A percentile compares a stretch with the other conserved stretches of the same genome.
Evolutionary conservation across 2,888 invertebrate species (phyloP).

Genomic region (Carcina quercana): DNA sequence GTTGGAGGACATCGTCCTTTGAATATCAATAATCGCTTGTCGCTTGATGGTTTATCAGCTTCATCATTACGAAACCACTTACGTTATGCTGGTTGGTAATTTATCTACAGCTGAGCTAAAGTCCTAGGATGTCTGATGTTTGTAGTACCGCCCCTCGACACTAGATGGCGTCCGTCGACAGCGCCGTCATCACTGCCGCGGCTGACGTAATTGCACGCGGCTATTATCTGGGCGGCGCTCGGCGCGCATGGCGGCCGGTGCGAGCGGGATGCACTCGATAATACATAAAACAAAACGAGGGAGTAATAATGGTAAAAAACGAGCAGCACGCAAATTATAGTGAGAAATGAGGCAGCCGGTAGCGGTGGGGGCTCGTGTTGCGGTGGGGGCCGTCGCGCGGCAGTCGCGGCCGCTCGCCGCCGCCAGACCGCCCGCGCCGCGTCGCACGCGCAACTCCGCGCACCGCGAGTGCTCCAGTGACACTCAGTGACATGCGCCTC

Average conservation of each 20-base stretch:
- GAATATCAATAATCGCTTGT: too few relatives aligned
- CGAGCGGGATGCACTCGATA: slow-evolving; percentile 75
- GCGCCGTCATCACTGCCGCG: slow-evolving; percentile 16
- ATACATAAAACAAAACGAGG: slow-evolving; percentile 75
- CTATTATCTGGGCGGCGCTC: slow-evolving; percentile 73
- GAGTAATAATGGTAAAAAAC: slow-evolving; percentile 75
- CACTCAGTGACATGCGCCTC: slow-evolving; percentile 63
- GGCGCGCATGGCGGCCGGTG: slow-evolving; percentile 71
- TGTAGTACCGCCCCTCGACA: slow-evolving; percentile 39
- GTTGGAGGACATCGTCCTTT: too few relatives aligned
- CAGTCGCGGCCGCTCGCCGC: slow-evolving; percentile 61
- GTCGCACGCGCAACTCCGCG: slow-evolving; percentile 39
- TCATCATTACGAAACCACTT: too few relatives aligned
- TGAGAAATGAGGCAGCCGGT: slow-evolving; percentile 74
- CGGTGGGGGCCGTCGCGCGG: slow-evolving; percentile 54
- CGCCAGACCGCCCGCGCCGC: slow-evolving; percentile 64
- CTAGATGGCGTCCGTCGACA: slow-evolving; percentile 59
- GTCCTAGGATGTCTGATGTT: neutral
- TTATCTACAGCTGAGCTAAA: too few relatives aligned
- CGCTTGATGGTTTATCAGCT: too few relatives aligned
- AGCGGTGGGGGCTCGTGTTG: slow-evolving; percentile 65
- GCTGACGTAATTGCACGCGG: slow-evolving; percentile 62
- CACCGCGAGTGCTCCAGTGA: slow-evolving; percentile 63
- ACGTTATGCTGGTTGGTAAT: too few relatives aligned
- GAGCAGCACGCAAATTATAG: slow-evolving; percentile 74